Evolutionary conservation across 1,140 invertebrate genomes (phyloP).

Genomic region (Epicauta chinensis): DNA sequence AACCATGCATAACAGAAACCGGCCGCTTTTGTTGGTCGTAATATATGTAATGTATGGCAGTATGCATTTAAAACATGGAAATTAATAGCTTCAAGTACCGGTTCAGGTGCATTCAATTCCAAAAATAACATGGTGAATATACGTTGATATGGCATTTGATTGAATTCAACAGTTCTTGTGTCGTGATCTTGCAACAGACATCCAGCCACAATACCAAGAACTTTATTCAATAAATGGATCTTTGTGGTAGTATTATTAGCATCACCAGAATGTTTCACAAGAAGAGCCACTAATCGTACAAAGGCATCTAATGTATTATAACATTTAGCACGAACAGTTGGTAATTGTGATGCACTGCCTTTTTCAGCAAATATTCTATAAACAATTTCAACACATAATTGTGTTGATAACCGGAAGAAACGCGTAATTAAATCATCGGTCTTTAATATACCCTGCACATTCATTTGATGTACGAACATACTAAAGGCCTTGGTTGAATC

Average conservation of each 20-base stretch:
- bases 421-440: slow-evolving; percentile 95
- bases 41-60: slow-evolving; percentile 86
- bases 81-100: slow-evolving; percentile 85
- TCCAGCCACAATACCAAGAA: slow-evolving; percentile 90
- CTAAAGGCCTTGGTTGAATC: slow-evolving; percentile 94
- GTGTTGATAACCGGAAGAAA: slow-evolving; percentile 95
- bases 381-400: slow-evolving; percentile 94
- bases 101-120: slow-evolving; percentile 90
- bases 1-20: slow-evolving; percentile 98
- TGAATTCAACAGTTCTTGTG: slow-evolving; percentile 76
- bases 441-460: slow-evolving; percentile 92
- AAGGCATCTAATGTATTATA: slow-evolving; percentile 95
- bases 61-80: slow-evolving; percentile 84
- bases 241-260: slow-evolving; percentile 85
- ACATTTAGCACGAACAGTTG: slow-evolving; percentile 76
- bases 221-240: slow-evolving; percentile 95
- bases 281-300: slow-evolving; percentile 85
- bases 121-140: slow-evolving; percentile 97
- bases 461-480: slow-evolving; percentile 93
- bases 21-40: slow-evolving; percentile 90
- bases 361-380: slow-evolving; percentile 65
- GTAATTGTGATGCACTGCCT: slow-evolving; percentile 35
- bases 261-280: slow-evolving; percentile 95
- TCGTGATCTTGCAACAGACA: slow-evolving; percentile 95
- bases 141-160: slow-evolving; percentile 95